phyloP scores from a whole-genome alignment of 2,113 vertebrate genomes.

The Trematocara variabile region DNA sequence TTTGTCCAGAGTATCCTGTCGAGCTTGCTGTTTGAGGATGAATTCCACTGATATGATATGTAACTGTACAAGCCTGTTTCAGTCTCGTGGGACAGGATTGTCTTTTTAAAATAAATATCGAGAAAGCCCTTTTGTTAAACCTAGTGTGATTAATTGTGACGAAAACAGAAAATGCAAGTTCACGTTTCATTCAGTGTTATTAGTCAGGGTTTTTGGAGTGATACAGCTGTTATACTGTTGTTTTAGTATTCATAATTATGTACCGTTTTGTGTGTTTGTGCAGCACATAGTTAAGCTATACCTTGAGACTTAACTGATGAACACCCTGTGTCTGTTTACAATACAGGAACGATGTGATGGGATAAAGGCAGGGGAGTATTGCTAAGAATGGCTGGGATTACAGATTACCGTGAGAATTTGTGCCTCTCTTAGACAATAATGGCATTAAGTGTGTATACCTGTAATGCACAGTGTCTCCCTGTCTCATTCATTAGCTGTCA shows the following conservation, averaged over 20 bases:
- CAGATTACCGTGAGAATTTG: constrained; percentile 68
- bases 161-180: not conserved
- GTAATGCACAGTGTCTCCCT: not conserved
- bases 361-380: not conserved
- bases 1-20: not conserved
- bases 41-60: not conserved
- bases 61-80: not conserved
- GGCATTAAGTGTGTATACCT: constrained; percentile 57
- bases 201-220: not conserved
- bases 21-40: not conserved
- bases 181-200: not conserved
- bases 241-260: not conserved
- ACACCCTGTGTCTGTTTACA: constrained; percentile 5
- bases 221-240: not conserved
- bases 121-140: not conserved
- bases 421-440: constrained; percentile 51
- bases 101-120: constrained; percentile 15
- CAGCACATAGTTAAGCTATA: not conserved
- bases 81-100: not conserved
- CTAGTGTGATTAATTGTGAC: not conserved
- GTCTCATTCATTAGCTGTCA: constrained; percentile 37
- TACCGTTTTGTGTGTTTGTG: not conserved
- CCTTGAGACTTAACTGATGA: not conserved
- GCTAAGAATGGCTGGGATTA: constrained; percentile 75
- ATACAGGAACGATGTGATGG: constrained; percentile 10